phyloP scores from a whole-genome alignment of 30 jellyfish, hydroid and myxozoan genomes.

The Cassiopea andromeda region DNA sequence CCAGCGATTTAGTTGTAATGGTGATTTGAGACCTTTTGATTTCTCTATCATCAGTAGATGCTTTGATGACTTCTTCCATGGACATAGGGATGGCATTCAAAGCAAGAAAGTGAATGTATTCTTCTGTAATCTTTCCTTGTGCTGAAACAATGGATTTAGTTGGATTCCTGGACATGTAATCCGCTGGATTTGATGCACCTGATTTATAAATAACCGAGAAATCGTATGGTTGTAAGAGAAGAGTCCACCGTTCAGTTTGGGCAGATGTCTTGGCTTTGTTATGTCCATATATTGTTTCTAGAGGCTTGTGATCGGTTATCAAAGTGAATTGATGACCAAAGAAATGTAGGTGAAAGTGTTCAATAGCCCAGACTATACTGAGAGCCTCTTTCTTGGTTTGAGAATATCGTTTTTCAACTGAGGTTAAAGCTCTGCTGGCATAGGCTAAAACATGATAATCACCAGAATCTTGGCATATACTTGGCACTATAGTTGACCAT shows the following conservation, averaged over 20 bases:
- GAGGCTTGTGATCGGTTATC: conserved; percentile 55
- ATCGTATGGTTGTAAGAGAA: conserved; percentile 30
- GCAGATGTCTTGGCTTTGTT: conserved; percentile 45
- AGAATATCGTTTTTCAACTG: conserved; percentile 44
- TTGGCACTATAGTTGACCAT: conserved; percentile 46
- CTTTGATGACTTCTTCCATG: conserved; percentile 1
- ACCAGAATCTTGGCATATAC: conserved; percentile 6
- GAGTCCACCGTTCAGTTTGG: conserved; percentile 34
- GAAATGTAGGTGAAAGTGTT: conserved; percentile 20
- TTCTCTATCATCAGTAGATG: background rate
- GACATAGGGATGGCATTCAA: conserved; percentile 5
- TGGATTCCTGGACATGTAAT: conserved; percentile 43
- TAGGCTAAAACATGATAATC: conserved; percentile 16
- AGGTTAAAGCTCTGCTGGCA: conserved; percentile 29
- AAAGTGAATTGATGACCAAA: conserved; percentile 27
- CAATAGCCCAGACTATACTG: conserved; percentile 37
- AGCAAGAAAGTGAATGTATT: background rate
- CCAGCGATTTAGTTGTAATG: conserved; percentile 26
- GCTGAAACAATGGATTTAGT: background rate
- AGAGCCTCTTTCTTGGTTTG: conserved; percentile 41
- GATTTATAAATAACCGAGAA: conserved; percentile 20
- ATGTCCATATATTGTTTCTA: conserved; percentile 16
- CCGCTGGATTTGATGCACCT: conserved; percentile 46
- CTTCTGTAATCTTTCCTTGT: background rate
- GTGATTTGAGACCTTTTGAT: background rate